phyloP scores from a whole-genome alignment of 1,140 invertebrate species.

The Scaptomyza montana region DNA sequence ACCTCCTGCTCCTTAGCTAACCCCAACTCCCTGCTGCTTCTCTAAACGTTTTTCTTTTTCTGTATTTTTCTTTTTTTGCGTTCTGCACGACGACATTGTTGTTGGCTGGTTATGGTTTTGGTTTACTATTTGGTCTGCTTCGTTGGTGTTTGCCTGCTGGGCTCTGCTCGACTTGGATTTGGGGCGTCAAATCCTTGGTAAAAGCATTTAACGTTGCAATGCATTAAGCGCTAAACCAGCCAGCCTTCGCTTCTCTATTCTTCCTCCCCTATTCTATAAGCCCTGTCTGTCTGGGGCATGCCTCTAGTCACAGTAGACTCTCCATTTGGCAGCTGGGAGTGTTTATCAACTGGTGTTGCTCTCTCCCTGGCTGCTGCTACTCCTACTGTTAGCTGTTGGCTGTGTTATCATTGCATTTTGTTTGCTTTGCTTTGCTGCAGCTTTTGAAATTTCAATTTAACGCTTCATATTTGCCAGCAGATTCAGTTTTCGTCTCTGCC shows the following conservation, averaged over 20 bases:
- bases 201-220: slow-evolving; percentile 77
- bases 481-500: neutral
- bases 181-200: slow-evolving; percentile 72
- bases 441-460: slow-evolving; percentile 77
- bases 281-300: slow-evolving; percentile 7
- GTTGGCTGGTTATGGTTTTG: slow-evolving; percentile 40
- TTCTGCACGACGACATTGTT: slow-evolving; percentile 55
- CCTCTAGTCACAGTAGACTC: neutral
- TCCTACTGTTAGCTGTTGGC: neutral
- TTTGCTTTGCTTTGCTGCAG: slow-evolving; percentile 53
- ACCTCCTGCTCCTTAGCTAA: neutral
- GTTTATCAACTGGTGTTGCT: slow-evolving; percentile 30
- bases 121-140: slow-evolving; percentile 18
- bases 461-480: slow-evolving; percentile 64
- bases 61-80: too few relatives aligned
- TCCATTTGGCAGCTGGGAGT: slow-evolving; percentile 11
- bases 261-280: too few relatives aligned
- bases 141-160: slow-evolving; percentile 9
- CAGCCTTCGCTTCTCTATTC: neutral
- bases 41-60: slow-evolving; percentile 55
- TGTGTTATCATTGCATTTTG: slow-evolving; percentile 56
- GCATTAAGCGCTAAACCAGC: slow-evolving; percentile 56
- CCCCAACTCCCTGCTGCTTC: neutral
- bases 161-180: slow-evolving; percentile 45
- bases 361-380: neutral